Evolutionary conservation across 2,888 invertebrate species (phyloP), one percentile per base, ranked within the genome.

Genomic region (Dryobota labecula): DNA sequence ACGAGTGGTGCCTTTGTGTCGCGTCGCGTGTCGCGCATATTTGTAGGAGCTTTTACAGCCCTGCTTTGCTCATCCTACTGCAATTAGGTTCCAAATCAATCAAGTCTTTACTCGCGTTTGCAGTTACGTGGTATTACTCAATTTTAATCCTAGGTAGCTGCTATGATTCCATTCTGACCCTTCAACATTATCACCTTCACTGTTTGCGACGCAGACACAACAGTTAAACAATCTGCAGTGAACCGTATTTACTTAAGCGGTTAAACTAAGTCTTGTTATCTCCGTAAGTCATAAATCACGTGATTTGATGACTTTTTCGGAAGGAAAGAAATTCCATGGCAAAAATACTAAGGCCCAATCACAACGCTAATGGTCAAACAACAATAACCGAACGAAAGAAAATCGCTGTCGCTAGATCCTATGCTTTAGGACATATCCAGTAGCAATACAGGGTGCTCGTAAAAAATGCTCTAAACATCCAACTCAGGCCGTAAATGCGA

Each of bases 401-500:
- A 43, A 73, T 7, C n/a, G 9, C 53, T 33, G 3, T 7, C 64
- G 74, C 84, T 67, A 41, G 51, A 70, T 66, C 76, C 76, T 75
- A 6, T 75, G 18, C 53, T 75, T 86, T 74, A 77, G 33, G 58
- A 77, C 77, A 79, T 7, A 18, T 41, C 69, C 33, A 76, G 41
- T 54, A 68, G 86, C 87, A 92, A 92, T 91, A 91, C 89, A 85
- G 87, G 77, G 70, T 82, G 90, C 86, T 94, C 94, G 92, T 94
- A 94, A 94, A 93, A 94, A 94, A 91, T 86, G 88, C 90, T 90
- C 91, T 93, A 91, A 94, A 92, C 93, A 93, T 91, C 88, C 91
- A 89, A 90, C 88, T 87, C 85, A 9, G 84, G 88, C 85, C 91
- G 92, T 94, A 94, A 95, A 94, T 90, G 92, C 84, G 89, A 90